phyloP scores from a whole-genome alignment of 2,113 vertebrate genomes.

The Melanerpes aurifrons region DNA sequence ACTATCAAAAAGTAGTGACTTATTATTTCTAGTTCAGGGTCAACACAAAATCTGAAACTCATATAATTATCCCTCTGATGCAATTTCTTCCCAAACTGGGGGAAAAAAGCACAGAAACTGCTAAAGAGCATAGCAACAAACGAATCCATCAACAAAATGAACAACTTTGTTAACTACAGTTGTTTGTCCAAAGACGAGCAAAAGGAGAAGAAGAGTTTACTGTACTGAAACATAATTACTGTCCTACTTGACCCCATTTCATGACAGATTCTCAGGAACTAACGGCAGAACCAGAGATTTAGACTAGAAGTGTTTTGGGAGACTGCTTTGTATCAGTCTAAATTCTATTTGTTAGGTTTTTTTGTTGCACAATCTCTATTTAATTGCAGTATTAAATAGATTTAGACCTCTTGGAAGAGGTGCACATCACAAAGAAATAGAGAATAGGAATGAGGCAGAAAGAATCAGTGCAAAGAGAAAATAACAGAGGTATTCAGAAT shows the following conservation, averaged over 20 bases:
- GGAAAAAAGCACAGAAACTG: background rate
- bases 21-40: background rate
- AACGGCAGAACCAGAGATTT: background rate
- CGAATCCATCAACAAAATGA: background rate
- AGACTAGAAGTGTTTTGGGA: background rate
- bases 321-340: background rate
- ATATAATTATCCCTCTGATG: background rate
- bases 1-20: background rate
- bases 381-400: background rate
- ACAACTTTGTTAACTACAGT: background rate
- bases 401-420: background rate
- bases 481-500: too few species aligned
- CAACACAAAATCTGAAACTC: background rate
- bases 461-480: too few species aligned
- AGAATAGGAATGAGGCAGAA: background rate
- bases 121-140: background rate
- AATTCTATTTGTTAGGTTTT: background rate
- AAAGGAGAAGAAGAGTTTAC: background rate
- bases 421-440: background rate
- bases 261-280: background rate
- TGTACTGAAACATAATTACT: background rate
- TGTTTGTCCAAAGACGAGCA: background rate
- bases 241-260: background rate
- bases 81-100: background rate
- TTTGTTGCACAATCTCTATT: background rate